Conservation (phyloP, 2,888 invertebrate genomes). For the Drosophila melanocephala region DNA sequence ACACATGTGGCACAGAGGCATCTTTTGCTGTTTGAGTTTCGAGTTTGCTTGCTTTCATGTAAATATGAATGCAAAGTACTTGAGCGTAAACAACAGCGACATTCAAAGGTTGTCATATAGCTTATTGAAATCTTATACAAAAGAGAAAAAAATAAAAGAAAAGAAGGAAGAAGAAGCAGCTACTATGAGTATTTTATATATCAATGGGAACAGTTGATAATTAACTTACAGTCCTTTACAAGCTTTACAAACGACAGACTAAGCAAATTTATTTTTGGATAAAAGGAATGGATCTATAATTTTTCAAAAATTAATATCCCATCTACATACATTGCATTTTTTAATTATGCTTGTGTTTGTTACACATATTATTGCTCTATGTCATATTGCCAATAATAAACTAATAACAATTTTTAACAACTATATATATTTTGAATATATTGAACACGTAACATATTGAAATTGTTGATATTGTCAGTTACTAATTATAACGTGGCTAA, state of each 20-base stretch:
- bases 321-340: background rate
- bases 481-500: slow-evolving; percentile 21
- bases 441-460: background rate
- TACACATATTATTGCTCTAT: background rate
- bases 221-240: background rate
- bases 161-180: background rate
- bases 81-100: slow-evolving; percentile 55
- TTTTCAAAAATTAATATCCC: background rate
- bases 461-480: slow-evolving; percentile 13
- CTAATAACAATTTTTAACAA: background rate
- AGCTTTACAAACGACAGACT: background rate
- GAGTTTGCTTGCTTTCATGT: slow-evolving; percentile 48
- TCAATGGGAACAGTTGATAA: slow-evolving; percentile 1
- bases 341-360: background rate
- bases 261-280: background rate
- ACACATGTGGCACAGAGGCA: slow-evolving; percentile 41
- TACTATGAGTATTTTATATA: background rate
- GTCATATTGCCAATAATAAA: background rate
- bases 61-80: slow-evolving; percentile 72
- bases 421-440: background rate
- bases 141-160: background rate
- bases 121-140: slow-evolving; percentile 43
- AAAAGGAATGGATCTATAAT: background rate
- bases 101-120: slow-evolving; percentile 39
- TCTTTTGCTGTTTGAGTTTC: slow-evolving; percentile 51